Evolutionary conservation across 2,888 invertebrate species (phyloP), one percentile per base, ranked within the genome.

Genomic region (Idaea biselata): DNA sequence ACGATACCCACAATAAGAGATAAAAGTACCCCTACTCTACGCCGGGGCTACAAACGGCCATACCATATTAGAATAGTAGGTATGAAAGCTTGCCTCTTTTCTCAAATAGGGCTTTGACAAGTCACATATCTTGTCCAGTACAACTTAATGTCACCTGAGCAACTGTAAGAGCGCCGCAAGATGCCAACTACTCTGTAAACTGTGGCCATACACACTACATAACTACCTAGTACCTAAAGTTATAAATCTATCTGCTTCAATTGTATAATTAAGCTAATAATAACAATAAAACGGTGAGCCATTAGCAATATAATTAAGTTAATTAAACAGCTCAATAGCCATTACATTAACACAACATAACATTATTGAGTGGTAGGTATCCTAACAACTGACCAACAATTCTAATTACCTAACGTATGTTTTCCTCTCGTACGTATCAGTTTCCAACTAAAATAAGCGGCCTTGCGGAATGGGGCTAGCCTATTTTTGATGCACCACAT

Each of bases 401-500:
- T 11, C 33, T 14, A 33, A 44, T 44, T 44, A 44, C 44, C 44
- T 44, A 44, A n/a, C 11, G 14, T 11, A 44, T 11, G 14, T 44
- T 44, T 44, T 44, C 44, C 44, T 44, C 44, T 44, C 14, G 62
- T 53, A 61, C 63, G 31, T 70, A 70, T 73, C 75, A 67, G 62
- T 72, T 76, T 72, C 65, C 75, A 72, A 71, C 75, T 74, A 69
- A 81, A 81, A 80, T 75, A 78, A 73, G 16, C 70, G 80, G 81
- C 79, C 77, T 81, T 79, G 76, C 66, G 69, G 69, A 80, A 74
- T 75, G 76, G 76, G 78, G 79, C 74, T 79, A 75, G 73, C 73
- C 80, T 84, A 84, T 84, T 84, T 84, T 80, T 71, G 82, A 74
- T 82, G 81, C 79, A 77, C 71, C 68, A 61, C 69, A 71, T 74